Evolutionary conservation across 2,797 vertebrate genomes (phyloP), one percentile per base, ranked within the genome.

Genomic region (Scleropages formosus): DNA sequence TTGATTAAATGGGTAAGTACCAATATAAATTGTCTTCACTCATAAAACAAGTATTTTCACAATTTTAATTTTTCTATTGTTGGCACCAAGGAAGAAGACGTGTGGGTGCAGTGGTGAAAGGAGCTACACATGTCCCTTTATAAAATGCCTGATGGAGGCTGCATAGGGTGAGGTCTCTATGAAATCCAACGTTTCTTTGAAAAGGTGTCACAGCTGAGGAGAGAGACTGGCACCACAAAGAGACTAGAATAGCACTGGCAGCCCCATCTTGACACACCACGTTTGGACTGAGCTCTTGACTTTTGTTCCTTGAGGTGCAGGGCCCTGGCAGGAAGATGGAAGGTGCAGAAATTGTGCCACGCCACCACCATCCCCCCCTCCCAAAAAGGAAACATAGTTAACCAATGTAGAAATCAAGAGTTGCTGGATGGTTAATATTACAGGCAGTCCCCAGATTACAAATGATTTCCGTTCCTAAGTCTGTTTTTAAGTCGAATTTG

Each of bases 191-290:
- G 90, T 92, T 90, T 93, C 93, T 93, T 93, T 92, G 90, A 92
- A 93, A 93, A 93, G 93, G 92, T 93, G 92, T 93, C 92, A 91
- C 88, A 90, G 90, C 88, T 83, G 82, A 90, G 89, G 88, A 90
- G 89, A 85, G 84, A 94, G 93, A 94, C 93, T 94, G 92, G 89
- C 92, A 94, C 81, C 90, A 94, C 91, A 94, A 93, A 93, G 92
- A 89, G 83, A 63, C 89, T 89, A 91, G 92, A 93, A 90, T 89
- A 93, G 91, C 92, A 88, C 90, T 82, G 89, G 89, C 84, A 92
- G 93, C 91, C 91, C 92, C 90, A 91, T 90, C 84, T 88, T 94
- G 93, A 94, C 93, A 94, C 89, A 89, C 90, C 86, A 88, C 91
- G 94, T 94, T 94, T 94, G 90, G 89, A 89, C 88, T 89, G 88